A percentile compares a stretch with the other conserved stretches of the same genome.
phyloP scores from a whole-genome alignment of 2,797 vertebrate species.

The Acropternis orthonyx region DNA sequence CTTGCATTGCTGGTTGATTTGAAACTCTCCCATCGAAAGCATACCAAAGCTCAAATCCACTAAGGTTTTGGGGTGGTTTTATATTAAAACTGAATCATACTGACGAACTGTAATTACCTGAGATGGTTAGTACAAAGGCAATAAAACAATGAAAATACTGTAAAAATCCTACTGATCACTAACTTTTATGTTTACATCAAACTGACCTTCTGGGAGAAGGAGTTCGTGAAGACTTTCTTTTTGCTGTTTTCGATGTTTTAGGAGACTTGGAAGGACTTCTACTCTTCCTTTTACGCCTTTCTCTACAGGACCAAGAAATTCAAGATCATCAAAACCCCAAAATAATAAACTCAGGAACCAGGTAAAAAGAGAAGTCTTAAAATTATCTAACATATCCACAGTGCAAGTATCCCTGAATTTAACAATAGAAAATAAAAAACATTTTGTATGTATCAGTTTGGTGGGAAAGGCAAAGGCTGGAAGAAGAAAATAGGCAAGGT shows the following conservation, averaged over 20 bases:
- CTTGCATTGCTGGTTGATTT: neutral
- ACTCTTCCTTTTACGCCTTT: slow-evolving; percentile 85
- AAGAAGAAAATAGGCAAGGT: neutral
- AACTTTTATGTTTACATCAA: neutral
- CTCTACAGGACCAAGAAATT: slow-evolving; percentile 72
- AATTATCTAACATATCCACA: neutral
- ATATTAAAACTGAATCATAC: neutral
- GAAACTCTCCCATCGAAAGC: neutral
- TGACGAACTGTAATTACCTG: neutral
- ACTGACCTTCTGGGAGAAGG: slow-evolving; percentile 86
- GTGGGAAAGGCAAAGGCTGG: neutral
- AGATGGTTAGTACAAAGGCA: neutral
- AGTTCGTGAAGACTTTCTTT: slow-evolving; percentile 82
- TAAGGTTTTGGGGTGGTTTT: neutral
- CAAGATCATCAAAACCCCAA: neutral
- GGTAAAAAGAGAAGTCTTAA: neutral
- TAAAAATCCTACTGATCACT: neutral
- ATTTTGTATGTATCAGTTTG: fast-evolving
- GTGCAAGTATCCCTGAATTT: neutral
- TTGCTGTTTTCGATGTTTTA: slow-evolving; percentile 83
- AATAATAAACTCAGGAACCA: neutral
- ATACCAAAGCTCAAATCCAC: neutral
- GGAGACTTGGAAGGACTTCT: slow-evolving; percentile 83
- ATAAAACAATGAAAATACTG: neutral
- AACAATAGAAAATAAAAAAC: neutral